A percentile compares a stretch with the other conserved stretches of the same genome.
These are phyloP conservation scores for Pandemis corylana DNA, from an alignment of 2,888 invertebrate species.

Conservation along the genomic window DNA sequence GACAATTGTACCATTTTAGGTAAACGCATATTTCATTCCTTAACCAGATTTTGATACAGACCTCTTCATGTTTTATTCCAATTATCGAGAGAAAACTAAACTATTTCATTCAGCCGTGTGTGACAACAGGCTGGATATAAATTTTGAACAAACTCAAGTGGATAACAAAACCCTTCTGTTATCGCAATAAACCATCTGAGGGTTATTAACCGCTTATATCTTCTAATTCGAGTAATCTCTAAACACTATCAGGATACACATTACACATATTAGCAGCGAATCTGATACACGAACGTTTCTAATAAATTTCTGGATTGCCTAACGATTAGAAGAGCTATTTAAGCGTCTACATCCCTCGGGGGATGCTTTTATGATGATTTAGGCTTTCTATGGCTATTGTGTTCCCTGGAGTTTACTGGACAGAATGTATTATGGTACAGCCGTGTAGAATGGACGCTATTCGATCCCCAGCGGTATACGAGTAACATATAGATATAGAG, in stretches of 20 bases:
- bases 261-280: not conserved
- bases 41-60: too few species aligned
- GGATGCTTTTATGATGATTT: not conserved
- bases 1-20: too few species aligned
- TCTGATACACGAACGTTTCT: not conserved
- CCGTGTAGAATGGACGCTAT: too few species aligned
- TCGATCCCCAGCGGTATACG: too few species aligned
- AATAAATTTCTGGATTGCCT: not conserved
- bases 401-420: not conserved
- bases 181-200: not conserved
- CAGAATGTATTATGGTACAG: too few species aligned
- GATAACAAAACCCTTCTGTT: constrained; percentile 1
- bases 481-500: too few species aligned
- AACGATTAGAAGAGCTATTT: not conserved
- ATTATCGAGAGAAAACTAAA: not conserved
- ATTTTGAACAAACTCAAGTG: not conserved
- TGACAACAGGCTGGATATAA: not conserved
- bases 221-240: not conserved
- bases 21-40: too few species aligned
- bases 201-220: not conserved
- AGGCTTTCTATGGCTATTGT: too few species aligned
- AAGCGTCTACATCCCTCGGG: not conserved
- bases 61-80: too few species aligned
- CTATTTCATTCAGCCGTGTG: not conserved
- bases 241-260: not conserved